Evolutionary conservation across 2,888 invertebrate species (phyloP), one percentile per base, ranked within the genome.

Genomic region (Phaonia tiefii): DNA sequence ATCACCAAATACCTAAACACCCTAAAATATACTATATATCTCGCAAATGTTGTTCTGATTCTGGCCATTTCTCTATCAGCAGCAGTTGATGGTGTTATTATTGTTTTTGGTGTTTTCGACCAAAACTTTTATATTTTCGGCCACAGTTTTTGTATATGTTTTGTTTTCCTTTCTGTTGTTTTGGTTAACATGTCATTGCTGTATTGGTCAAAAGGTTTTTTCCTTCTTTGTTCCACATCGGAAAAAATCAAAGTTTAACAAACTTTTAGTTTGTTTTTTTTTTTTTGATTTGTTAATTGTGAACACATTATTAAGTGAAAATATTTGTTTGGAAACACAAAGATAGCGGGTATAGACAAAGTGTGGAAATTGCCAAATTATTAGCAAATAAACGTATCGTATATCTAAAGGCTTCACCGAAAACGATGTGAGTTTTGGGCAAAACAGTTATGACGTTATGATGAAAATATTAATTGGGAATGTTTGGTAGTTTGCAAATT

Each of bases 171-270:
- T 75, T 63, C 69, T 79, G 56, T 67, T 77, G 56, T 76, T 72
- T 74, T 79, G 65, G 72, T 75, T 75, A 79, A 77, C 79, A 76
- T 80, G 80, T 80, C 80, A 80, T 66, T 80, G 80, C 77, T 66
- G 80, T 75, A 75, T 70, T 80, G 80, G 80, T 80, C 80, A 80
- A 80, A n/a, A 80, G 80, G 80, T 80, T 80, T 77, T 74, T n/a
- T n/a, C n/a, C n/a, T n/a, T n/a, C n/a, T n/a, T 70, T 71, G 69
- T 69, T 25, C 60, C 42, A 60, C 66, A 63, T 13, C 22, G 22
- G 63, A 39, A 37, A 63, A 58, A 58, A n/a, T n/a, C 13, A 71
- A 74, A 77, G 77, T 80, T 77, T 37, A 74, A 71, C 73, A 77
- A 74, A 77, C 74, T 63, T 63, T 65, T 39, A 63, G 65, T 75